Evolutionary conservation across 2,113 vertebrate genomes (phyloP), one percentile per base, ranked within the genome.

Genomic region (Leptobrachium leishanense): DNA sequence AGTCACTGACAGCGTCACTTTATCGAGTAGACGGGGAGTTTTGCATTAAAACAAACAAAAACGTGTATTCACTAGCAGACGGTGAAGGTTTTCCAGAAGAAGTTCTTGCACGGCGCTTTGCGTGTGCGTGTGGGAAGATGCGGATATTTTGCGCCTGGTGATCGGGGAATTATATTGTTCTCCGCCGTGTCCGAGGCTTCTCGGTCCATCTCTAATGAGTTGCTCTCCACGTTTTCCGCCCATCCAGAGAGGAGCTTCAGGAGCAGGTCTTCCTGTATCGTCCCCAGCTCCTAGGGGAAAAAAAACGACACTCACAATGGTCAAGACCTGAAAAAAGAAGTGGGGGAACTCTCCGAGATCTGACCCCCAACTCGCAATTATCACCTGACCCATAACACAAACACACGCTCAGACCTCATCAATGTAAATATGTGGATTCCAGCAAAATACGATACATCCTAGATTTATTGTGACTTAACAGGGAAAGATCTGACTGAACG

Each of bases 81-180:
- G 20, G 95, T 95, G 90, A 95, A 96, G 3, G 95, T 96, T 91
- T 97, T 97, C 95, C 95, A 97, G 92, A 95, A 97, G 93, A 96
- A 96, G 86, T 95, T 95, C 87, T 95, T 97, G 87, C 95, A 97
- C 46, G 95, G 94, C 0, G 93, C 93, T 89, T 96, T 96, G 86
- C 95, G 95, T 82, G 95, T 94, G 10, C 95, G 88, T 87, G 12
- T 66, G 41, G 50, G 41, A 11, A 72, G 31, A 55, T 9, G 70
- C 9, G 65, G 68, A 12, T 68, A 76, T 20, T 62, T 77, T 40
- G 43, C 1, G 9, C 65, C 13, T 2, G 62, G 10, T 31, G 62
- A 4, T 31, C 5, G 62, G 5, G 53, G 75, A 2, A 94, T 91
- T 87, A 95, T 83, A 43, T 91, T 93, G 12, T 88, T 87, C 82